Base-by-base conservation (phyloP, 2,113 vertebrate genomes). In the Alethe diademata region DNA sequence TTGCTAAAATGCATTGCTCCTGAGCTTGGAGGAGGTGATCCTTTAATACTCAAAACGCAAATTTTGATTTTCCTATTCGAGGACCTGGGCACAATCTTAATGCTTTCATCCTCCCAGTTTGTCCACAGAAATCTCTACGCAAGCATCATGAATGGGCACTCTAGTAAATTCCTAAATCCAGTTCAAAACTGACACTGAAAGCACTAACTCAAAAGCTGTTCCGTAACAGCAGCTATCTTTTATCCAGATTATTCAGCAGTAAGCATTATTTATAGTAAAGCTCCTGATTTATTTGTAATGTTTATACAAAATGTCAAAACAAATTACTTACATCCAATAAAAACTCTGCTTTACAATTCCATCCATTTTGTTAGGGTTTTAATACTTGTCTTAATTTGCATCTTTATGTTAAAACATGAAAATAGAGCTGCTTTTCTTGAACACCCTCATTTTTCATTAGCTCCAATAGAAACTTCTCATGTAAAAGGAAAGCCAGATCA, bases 371-470 rank as follows among this genome's bases (percentile, higher is more conserved):
- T 73, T 71, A 83, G 38, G 22, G 28, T 87, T 87, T 79, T 88
- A 70, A 79, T 82, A 62, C 35, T 47, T 29, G 18, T 70, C 22
- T 35, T 79, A 60, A 94, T 95, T 90, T 96, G 74, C 90, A 95
- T 88, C 67, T 82, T 92, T 93, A 80, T 86, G 78, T 48, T 88
- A 80, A 79, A 93, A 90, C 47, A 71, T 60, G 50, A 86, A 95
- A 86, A 90, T 24, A 86, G 31, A 79, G 14, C 13, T 85, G 66
- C 24, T 70, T 91, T 82, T 61, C 51, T 90, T 91, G 60, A 95
- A 76, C 42, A 56, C 29, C 5, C 7, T n/a, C 6, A n/a, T 88
- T 93, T 95, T 82, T 92, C 64, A 80, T 86, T 74, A 82, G 47
- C 58, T 73, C 73, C 56, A 70, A 31, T 56, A 66, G 81, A 73